These are phyloP conservation scores for Brotula barbata DNA, from an alignment of 2,797 vertebrate species.

Conservation along the genomic window DNA sequence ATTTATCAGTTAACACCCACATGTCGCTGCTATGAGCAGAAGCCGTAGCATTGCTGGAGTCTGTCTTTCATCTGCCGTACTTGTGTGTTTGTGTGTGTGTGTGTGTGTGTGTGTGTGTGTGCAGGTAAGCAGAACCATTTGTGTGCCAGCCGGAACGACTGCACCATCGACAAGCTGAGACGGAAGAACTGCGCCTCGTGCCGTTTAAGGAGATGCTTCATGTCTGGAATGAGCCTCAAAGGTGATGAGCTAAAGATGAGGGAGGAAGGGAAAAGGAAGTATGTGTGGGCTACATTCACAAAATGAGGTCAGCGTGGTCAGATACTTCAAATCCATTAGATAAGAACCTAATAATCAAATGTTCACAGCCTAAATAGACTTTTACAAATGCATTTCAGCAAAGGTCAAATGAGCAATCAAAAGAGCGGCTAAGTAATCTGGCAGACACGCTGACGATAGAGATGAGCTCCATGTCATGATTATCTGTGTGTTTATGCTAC, in stretches of 20 bases:
- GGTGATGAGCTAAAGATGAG: constrained; percentile 70
- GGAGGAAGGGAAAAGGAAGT: background rate
- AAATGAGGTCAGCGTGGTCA: constrained; percentile 14
- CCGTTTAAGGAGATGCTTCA: constrained; percentile 90
- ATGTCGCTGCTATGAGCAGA: constrained; percentile 56
- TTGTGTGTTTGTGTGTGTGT: constrained; percentile 7
- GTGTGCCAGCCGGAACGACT: constrained; percentile 94
- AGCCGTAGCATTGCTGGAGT: constrained; percentile 28
- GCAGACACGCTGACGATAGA: too few relatives aligned
- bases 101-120: constrained; percentile 33
- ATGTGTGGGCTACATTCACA: constrained; percentile 2
- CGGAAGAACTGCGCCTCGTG: constrained; percentile 97
- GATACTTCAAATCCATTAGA: constrained; percentile 17
- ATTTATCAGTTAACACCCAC: constrained; percentile 68
- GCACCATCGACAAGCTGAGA: constrained; percentile 94
- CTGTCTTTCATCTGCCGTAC: constrained; percentile 27
- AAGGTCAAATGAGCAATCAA: constrained; percentile 1
- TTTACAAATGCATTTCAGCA: constrained; percentile 44
- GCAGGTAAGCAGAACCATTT: constrained; percentile 95
- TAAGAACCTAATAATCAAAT: constrained; percentile 34
- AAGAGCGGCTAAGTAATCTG: too few relatives aligned
- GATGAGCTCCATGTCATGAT: too few relatives aligned
- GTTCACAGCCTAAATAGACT: constrained; percentile 35
- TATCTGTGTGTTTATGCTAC: too few relatives aligned
- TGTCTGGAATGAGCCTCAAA: constrained; percentile 95